These are phyloP conservation scores for Thamnaconus septentrionalis DNA, from an alignment of 2,113 vertebrate species.

Conservation along the genomic window DNA sequence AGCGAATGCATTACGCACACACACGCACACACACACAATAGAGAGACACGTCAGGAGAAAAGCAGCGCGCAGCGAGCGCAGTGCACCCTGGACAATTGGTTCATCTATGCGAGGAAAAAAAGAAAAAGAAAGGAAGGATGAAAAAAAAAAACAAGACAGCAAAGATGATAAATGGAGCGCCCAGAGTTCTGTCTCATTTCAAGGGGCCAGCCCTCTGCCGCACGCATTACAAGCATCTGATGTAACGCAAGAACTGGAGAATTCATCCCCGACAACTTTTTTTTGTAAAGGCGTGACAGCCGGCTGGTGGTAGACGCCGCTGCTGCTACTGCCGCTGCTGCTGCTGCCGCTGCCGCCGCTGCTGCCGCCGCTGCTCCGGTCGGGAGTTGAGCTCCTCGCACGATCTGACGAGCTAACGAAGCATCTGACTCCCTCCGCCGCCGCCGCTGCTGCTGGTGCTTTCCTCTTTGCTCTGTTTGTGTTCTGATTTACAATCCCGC, in stretches of 20 bases:
- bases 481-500: slow-evolving; percentile 53
- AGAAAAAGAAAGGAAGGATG: too few relatives aligned
- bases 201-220: slow-evolving; percentile 53
- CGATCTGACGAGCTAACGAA: slow-evolving; percentile 59
- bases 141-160: background rate
- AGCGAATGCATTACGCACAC: slow-evolving; percentile 13
- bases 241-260: slow-evolving; percentile 60
- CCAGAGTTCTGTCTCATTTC: slow-evolving; percentile 61
- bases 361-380: slow-evolving; percentile 37
- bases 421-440: slow-evolving; percentile 37
- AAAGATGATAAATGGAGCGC: slow-evolving; percentile 62
- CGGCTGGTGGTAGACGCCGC: slow-evolving; percentile 62
- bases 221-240: slow-evolving; percentile 63
- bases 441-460: slow-evolving; percentile 1
- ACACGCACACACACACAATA: slow-evolving; percentile 1
- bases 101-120: slow-evolving; percentile 28
- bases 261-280: slow-evolving; percentile 65
- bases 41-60: slow-evolving; percentile 51
- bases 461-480: slow-evolving; percentile 46
- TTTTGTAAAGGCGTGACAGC: slow-evolving; percentile 64
- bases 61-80: slow-evolving; percentile 40
- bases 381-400: slow-evolving; percentile 46
- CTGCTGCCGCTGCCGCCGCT: slow-evolving; percentile 5
- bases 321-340: slow-evolving; percentile 15
- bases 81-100: slow-evolving; percentile 53